Conservation (phyloP, 2,888 invertebrate species). For the Dione juno region DNA sequence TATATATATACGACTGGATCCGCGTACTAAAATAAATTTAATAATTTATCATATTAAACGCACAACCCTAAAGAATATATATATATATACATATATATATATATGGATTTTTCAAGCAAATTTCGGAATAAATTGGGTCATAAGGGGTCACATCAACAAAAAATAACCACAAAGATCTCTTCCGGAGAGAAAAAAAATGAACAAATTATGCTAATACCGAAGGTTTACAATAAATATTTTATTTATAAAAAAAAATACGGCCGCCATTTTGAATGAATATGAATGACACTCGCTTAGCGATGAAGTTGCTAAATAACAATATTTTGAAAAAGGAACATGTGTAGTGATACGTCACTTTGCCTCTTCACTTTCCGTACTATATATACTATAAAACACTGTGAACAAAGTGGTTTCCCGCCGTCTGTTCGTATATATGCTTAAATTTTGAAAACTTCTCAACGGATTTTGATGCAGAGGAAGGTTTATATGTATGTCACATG, state of each 20-base stretch:
- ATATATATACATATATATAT: conserved; percentile 11
- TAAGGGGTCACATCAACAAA: conserved; percentile 44
- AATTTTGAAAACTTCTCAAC: too few species aligned
- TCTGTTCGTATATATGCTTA: too few species aligned
- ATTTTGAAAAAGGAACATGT: neutral
- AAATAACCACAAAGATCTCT: conserved; percentile 40
- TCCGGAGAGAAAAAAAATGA: conserved; percentile 46
- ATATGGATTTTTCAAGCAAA: conserved; percentile 39
- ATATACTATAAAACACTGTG: too few species aligned
- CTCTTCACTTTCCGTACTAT: too few species aligned
- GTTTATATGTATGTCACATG: too few species aligned
- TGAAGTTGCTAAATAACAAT: neutral
- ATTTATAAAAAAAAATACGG: conserved; percentile 9
- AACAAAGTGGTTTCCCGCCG: too few species aligned
- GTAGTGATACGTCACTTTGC: neutral
- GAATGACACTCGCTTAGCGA: neutral
- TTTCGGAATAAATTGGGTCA: conserved; percentile 62
- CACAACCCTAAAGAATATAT: conserved; percentile 39
- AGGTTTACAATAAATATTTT: conserved; percentile 9
- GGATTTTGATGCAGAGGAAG: too few species aligned
- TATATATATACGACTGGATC: too few species aligned
- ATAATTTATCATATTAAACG: too few species aligned
- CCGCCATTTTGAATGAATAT: conserved; percentile 3
- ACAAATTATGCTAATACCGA: conserved; percentile 14
- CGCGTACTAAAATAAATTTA: too few species aligned